Conservation (phyloP, 2,113 vertebrate genomes). For the Xenopus borealis region DNA sequence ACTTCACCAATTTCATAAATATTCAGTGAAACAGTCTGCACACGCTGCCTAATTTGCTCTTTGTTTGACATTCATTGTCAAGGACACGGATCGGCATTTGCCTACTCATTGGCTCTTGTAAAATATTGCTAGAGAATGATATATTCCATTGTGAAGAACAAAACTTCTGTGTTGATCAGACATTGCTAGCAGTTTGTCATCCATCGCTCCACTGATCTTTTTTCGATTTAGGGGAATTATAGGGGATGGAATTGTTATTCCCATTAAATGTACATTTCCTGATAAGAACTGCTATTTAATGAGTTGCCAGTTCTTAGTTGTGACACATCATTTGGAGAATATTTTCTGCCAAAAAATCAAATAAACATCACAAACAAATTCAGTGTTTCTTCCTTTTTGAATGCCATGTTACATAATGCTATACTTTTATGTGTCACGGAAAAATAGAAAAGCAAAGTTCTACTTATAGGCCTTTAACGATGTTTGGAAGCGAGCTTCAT, state of each 20-base stretch:
- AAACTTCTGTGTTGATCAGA: slow-evolving; percentile 7
- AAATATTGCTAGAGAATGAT: slow-evolving; percentile 1
- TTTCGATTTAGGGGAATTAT: no score
- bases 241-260: no score
- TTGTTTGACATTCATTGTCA: slow-evolving; percentile 44
- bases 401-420: no score
- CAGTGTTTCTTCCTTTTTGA: no score
- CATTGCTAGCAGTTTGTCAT: slow-evolving; percentile 7
- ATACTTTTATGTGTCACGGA: no score
- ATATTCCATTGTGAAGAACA: background rate
- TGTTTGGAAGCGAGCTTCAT: background rate
- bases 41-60: background rate
- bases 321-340: no score
- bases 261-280: no score
- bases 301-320: no score
- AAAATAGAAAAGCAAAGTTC: no score
- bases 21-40: slow-evolving; percentile 27
- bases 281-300: no score
- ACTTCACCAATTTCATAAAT: slow-evolving; percentile 25
- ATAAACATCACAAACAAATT: no score
- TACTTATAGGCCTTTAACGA: background rate
- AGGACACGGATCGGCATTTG: slow-evolving; percentile 47
- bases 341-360: no score
- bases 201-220: background rate
- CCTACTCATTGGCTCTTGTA: background rate